Base-by-base conservation (phyloP, 2,113 vertebrate genomes). In the Microtus montanus region DNA sequence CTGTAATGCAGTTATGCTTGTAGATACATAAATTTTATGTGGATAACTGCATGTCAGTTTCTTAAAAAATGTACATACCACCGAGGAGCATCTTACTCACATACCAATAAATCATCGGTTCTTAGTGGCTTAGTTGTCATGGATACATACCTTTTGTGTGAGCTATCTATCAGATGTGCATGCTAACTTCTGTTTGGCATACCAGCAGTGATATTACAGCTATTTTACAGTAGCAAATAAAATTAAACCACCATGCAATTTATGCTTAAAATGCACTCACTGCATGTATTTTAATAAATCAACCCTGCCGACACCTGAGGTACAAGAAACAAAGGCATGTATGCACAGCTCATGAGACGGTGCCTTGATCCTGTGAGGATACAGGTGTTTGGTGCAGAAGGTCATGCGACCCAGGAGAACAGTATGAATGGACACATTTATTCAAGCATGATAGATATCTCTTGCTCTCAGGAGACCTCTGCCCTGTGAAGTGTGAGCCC, bases 141-240 rank as follows among this genome's bases (percentile, higher is more conserved):
- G 98, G 98, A 98, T 98, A 98, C 98, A 96, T 78, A 97, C 95
- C 95, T 98, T 98, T 97, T 97, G 85, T 97, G 95, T 88, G 78
- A 90, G 89, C 92, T 71, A 95, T 95, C 95, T 96, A 87, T 98
- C 96, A 97, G 93, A 96, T 92, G 86, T 96, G 92, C 93, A 96
- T 98, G 96, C 96, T 95, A 97, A 97, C 97, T 74, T 64, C 97
- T 90, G 84, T 78, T 84, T 95, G 11, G 73, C 66, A 3, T 89
- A 90, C 97, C 88, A 97, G 94, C 58, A 95, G 68, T 90, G 64
- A 63, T 78, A 71, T 96, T 97, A 90, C 83, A 92, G 94, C 87
- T 90, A 85, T 97, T 97, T 98, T 97, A 92, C 92, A 96, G 93
- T 90, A 85, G 95, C 97, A 98, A 98, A 98, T 97, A 97, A 97